Evolutionary conservation across 2,113 vertebrate genomes (phyloP), one percentile per base, ranked within the genome.

Genomic region (Erythrocercus mccallii): DNA sequence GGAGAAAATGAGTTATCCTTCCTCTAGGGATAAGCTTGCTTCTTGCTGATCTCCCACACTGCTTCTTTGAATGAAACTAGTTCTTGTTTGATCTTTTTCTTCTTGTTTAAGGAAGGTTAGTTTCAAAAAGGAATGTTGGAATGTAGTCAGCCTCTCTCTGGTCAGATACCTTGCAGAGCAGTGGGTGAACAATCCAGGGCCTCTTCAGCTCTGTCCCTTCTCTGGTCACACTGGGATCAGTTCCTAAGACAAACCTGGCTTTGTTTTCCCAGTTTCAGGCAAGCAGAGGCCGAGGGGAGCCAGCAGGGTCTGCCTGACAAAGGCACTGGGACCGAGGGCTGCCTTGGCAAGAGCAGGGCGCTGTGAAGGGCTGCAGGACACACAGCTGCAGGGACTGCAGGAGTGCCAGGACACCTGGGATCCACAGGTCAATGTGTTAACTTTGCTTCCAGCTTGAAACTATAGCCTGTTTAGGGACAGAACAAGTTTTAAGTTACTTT

Each of bases 351-450:
- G 35, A 40, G 42, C 12, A 44, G 25, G 17, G 10, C 8, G 3
- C 65, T 13, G 22, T 2, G 28, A 27, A 22, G 33, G 40, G 51
- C 28, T 65, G 56, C 14, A 56, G 22, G 16, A 35, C 8, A 11
- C 68, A 14, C 17, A 35, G 5, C 20, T 23, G 23, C 48, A 33
- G 18, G 0, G n/a, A 2, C 8, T 9, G n/a, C 33, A 11, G 1
- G 9, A 42, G 16, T 1, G 4, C 25, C 35, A n/a, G 84, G 4
- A 37, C 42, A 19, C 27, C 28, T 11, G 6, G 4, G 6, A 9
- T 6, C 0, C 0, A 11, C 21, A 25, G 42, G 3, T 23, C 56
- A 40, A 0, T 0, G 0, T 5, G 15, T 6, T 2, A 30, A 7
- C 25, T 48, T 40, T 48, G 42, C 42, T 61, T 42, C 23, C 17